A percentile compares a stretch with the other conserved stretches of the same genome.
phyloP scores from a whole-genome alignment of 2,888 invertebrate genomes.

The Notodonta ziczac region DNA sequence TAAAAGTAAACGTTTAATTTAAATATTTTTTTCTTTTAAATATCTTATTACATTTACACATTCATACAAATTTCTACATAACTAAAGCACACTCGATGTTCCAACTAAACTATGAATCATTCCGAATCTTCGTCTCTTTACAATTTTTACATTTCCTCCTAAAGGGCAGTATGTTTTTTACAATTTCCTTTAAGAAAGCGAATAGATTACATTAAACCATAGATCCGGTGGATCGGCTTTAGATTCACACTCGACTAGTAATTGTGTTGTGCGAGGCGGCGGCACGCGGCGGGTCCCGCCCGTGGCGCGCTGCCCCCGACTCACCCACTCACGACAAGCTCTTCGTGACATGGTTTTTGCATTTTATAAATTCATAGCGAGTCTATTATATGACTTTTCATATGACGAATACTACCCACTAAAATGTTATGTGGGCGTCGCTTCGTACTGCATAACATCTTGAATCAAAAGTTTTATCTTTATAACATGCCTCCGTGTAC shows the following conservation, averaged over 20 bases:
- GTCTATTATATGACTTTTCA: not conserved
- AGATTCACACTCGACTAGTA: constrained; percentile 80
- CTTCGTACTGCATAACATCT: constrained; percentile 8
- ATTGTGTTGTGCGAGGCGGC: constrained; percentile 48
- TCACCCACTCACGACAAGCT: constrained; percentile 1
- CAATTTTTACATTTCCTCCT: constrained; percentile 48
- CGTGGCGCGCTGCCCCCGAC: no score
- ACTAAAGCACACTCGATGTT: constrained; percentile 78
- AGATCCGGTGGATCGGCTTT: constrained; percentile 54
- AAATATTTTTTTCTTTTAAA: constrained; percentile 59
- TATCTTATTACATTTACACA: constrained; percentile 77
- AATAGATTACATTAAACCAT: constrained; percentile 44
- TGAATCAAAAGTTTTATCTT: not conserved
- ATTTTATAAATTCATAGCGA: not conserved
- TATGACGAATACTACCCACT: not conserved
- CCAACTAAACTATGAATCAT: constrained; percentile 54
- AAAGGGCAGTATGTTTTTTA: constrained; percentile 42
- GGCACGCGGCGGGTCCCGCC: no score
- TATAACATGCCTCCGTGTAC: constrained; percentile 19
- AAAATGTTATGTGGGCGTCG: constrained; percentile 6
- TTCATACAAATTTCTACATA: constrained; percentile 74
- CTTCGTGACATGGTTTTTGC: not conserved
- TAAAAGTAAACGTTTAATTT: constrained; percentile 62
- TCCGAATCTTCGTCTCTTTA: constrained; percentile 47
- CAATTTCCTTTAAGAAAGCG: constrained; percentile 51